Evolutionary conservation across 1,140 invertebrate species (phyloP), one percentile per base, ranked within the genome.

Genomic region (Drosophila nigromelanica): DNA sequence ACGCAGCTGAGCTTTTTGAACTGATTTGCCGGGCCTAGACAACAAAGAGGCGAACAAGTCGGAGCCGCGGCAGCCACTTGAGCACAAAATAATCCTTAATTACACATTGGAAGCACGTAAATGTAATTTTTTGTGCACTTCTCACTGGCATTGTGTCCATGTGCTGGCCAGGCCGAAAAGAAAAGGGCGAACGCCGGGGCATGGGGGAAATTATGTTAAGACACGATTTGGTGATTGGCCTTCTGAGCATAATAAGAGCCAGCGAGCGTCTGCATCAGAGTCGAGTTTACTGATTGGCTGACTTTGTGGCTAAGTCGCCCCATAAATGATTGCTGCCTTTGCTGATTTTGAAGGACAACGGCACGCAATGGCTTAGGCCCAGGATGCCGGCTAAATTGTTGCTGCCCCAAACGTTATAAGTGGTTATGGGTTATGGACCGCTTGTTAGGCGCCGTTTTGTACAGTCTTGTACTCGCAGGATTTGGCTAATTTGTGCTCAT

Each of bases 61-160:
- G 42, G 21, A 73, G 60, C 40, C 72, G 48, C 54, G 51, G 55
- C 52, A 70, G 70, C 70, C 82, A 86, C 82, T 86, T 86, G 78
- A 82, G 82, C 82, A 87, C 82, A 82, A 87, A 87, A 86, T 87
- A 87, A 87, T 87, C 82, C 82, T 87, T 87, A 87, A 87, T 87
- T 87, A 87, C 82, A 87, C 82, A 87, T 87, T 87, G 82, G 75
- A 89, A 89, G 82, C 82, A 87, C 82, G 82, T 87, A 87, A 89
- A 87, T 89, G 82, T 89, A 87, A 87, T 87, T 87, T 86, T 87
- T 86, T 87, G 79, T 86, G 75, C 63, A 67, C 79, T 78, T 68
- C 47, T 42, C 50, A 18, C 56, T 73, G 63, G 66, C 21, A 75
- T 75, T 75, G 78, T 82, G 73, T 74, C 50, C 56, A 62, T 47